Conservation (phyloP, 37 sponge, comb jelly and placozoan species). For the Bolinopsis microptera region DNA sequence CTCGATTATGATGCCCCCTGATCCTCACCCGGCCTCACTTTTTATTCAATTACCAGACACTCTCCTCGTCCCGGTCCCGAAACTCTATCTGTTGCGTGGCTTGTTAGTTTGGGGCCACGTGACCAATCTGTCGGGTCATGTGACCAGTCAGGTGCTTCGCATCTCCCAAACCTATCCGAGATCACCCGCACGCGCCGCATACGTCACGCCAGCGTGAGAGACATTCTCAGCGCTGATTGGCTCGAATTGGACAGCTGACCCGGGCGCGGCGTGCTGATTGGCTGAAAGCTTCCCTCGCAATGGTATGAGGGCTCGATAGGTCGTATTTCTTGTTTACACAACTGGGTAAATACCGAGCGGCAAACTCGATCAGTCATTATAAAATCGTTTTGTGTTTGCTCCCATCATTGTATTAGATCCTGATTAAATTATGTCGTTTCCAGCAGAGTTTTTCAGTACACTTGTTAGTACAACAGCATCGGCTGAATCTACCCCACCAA, state of each 20-base stretch:
- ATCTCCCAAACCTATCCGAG: not conserved
- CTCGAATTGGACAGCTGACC: not conserved
- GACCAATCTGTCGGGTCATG: not conserved
- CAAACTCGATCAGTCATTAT: not conserved
- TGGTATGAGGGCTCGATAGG: not conserved
- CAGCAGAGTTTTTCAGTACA: not conserved
- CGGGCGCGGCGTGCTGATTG: not conserved
- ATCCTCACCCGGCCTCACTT: not conserved
- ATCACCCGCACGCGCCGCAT: not conserved
- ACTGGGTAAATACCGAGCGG: not conserved
- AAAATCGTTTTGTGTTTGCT: not conserved
- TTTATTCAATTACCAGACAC: not conserved
- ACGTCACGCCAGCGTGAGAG: not conserved
- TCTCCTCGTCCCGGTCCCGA: not conserved
- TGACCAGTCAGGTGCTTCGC: not conserved
- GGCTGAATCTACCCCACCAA: not conserved
- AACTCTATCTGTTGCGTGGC: not conserved
- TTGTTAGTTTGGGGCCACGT: not conserved
- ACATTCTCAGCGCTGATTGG: not conserved
- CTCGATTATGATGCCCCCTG: not conserved
- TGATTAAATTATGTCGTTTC: slow-evolving; percentile 7
- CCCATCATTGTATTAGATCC: not conserved
- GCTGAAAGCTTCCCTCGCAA: not conserved
- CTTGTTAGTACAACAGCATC: slow-evolving; percentile 11
- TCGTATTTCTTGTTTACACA: slow-evolving; percentile 37